These are phyloP conservation scores for Felis chaus DNA, from an alignment of 2,113 vertebrate species.

Conservation along the genomic window DNA sequence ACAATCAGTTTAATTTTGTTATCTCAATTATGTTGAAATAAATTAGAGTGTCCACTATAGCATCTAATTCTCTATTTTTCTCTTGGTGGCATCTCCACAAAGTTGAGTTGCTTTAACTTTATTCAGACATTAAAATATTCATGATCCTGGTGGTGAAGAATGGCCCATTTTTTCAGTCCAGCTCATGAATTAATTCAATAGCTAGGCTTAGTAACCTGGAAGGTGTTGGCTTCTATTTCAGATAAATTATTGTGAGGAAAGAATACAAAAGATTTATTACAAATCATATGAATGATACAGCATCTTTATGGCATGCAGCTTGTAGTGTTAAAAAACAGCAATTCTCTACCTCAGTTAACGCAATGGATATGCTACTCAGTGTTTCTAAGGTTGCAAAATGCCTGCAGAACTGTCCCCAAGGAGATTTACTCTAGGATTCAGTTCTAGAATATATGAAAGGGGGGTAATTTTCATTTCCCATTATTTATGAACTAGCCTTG, in stretches of 20 bases:
- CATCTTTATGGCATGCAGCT: slow-evolving; percentile 51
- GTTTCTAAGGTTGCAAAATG: slow-evolving; percentile 64
- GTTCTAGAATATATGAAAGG: slow-evolving; percentile 60
- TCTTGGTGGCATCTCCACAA: not conserved
- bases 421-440: slow-evolving; percentile 75
- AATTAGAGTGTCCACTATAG: accelerated
- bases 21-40: not conserved
- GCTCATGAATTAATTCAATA: slow-evolving; percentile 79
- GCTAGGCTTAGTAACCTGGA: slow-evolving; percentile 58
- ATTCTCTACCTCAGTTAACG: slow-evolving; percentile 54
- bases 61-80: not conserved
- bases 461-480: slow-evolving; percentile 58
- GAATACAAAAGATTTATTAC: slow-evolving; percentile 76
- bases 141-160: slow-evolving; percentile 67
- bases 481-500: slow-evolving; percentile 77
- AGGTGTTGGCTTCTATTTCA: slow-evolving; percentile 69
- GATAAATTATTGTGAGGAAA: slow-evolving; percentile 71
- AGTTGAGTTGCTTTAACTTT: slow-evolving; percentile 67
- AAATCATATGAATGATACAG: slow-evolving; percentile 64
- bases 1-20: not conserved
- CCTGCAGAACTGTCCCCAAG: slow-evolving; percentile 57
- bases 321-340: slow-evolving; percentile 63
- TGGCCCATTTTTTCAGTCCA: slow-evolving; percentile 62
- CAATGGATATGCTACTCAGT: slow-evolving; percentile 11
- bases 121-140: slow-evolving; percentile 77